Base-by-base conservation (phyloP, 2,888 invertebrate genomes). In the Baccha elongata region DNA sequence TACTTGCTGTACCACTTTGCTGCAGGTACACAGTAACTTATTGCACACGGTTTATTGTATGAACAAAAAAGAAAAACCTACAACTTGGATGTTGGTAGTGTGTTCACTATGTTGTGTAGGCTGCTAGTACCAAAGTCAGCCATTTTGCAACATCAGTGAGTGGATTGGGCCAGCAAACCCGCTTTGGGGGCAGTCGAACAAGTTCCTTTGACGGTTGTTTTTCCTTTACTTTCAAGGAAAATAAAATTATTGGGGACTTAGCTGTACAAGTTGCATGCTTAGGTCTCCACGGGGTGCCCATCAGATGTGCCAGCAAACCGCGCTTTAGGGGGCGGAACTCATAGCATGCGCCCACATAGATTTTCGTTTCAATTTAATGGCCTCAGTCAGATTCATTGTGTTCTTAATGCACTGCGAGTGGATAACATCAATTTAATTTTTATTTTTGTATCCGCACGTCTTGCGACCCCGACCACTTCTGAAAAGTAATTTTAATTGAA, bases 401-500 rank as follows among this genome's bases (percentile, higher is more conserved):
- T 79, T 74, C 53, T 71, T 84, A 79, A 84, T 84, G 73, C 79
- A 52, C 60, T 58, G 64, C 69, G 74, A 84, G 79, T 58, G 69
- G 65, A 84, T 79, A 74, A 76, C 76, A 81, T 75, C 52, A 75
- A 81, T 81, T 74, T 78, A 44, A 48, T 60, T 58, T 79, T 52
- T 50, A 58, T 37, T 26, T 55, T 21, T 23, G 23, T 26, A 8
- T 26, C 17, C 29, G 2, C 48, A 48, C 46, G 5, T 19, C 48
- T 8, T n/a, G n/a, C 62, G 40, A 42, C 53, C 13, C 29, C 67
- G 15, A 37, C 55, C 55, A 73, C 72, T 60, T 74, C 55, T 37
- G 60, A 55, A 69, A 65, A 84, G 80, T 80, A 62, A 80, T 75
- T 80, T 80, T 84, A 84, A 84, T 84, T 84, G 84, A 71, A 75